Base-by-base conservation (phyloP, 2,888 invertebrate genomes). In the Dicranocentrus wangi region DNA sequence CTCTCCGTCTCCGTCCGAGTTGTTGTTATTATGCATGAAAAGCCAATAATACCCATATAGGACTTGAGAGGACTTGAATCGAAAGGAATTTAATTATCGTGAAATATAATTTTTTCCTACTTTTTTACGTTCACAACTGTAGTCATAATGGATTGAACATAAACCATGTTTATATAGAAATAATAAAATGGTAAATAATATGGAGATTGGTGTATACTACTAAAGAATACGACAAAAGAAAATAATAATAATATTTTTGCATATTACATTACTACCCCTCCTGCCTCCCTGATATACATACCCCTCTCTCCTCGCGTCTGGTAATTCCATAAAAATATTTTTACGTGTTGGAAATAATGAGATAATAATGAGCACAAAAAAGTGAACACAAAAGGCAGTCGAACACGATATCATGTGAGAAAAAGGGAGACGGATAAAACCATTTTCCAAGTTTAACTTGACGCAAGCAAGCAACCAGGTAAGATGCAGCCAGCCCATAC, bases 61-160 rank as follows among this genome's bases (percentile, higher is more conserved):
- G n/a, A n/a, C n/a, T n/a, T n/a, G n/a, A n/a, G n/a, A n/a, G n/a
- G n/a, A n/a, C n/a, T n/a, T n/a, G n/a, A n/a, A 51, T 51, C 51
- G 61, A 61, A 32, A 58, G 65, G 23, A 63, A 65, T 65, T 65
- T 65, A 43, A 65, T 65, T 65, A 42, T 65, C 15, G 23, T 43
- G n/a, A n/a, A n/a, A n/a, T 43, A 65, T 55, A 17, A n/a, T n/a
- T n/a, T 25, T 55, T 55, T 55, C 55, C 19, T 21, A 21, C n/a
- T 23, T 55, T 55, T 55, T 23, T 21, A 55, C n/a, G n/a, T 55
- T 25, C 25, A 13, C 2, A 55, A 55, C 25, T 1, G 19, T 23
- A 55, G 10, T 55, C 55, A 23, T 55, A 55, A 55, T 55, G 25
- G 55, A 19, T 17, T 17, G 3, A n/a, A 51, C 19, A 19, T 17